A percentile compares a stretch with the other conserved stretches of the same genome.
Conservation (phyloP, 1,140 invertebrate species). For the Dermatophagoides farinae region DNA sequence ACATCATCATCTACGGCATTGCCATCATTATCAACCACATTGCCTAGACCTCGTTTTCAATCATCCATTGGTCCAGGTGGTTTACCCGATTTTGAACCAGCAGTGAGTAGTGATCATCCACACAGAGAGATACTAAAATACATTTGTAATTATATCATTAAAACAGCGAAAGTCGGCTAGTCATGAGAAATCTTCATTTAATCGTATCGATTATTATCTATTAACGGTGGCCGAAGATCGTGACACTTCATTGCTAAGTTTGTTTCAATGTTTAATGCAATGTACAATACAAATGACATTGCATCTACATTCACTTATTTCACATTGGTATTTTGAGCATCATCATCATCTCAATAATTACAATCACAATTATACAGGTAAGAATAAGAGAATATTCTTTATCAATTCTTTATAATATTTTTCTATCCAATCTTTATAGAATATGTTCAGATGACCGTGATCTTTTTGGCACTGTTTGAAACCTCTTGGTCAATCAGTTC, state of each 20-base stretch:
- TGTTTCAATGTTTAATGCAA: slow-evolving; percentile 19
- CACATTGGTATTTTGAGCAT: slow-evolving; percentile 1
- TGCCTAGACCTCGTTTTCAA: neutral
- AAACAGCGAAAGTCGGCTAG: neutral
- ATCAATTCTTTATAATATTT: neutral
- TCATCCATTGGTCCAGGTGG: neutral
- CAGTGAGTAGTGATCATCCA: neutral
- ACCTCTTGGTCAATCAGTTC: slow-evolving; percentile 29
- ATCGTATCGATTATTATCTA: slow-evolving; percentile 15
- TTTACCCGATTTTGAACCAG: neutral
- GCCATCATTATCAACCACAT: slow-evolving; percentile 3
- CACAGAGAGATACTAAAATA: too few relatives aligned
- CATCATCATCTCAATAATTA: slow-evolving; percentile 12
- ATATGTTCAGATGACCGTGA: slow-evolving; percentile 18
- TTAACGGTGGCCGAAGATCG: slow-evolving; percentile 20
- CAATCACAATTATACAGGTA: slow-evolving; percentile 5
- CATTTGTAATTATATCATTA: too few relatives aligned
- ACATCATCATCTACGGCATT: neutral
- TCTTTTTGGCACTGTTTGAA: slow-evolving; percentile 23
- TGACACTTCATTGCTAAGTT: slow-evolving; percentile 19
- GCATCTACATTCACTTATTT: slow-evolving; percentile 18
- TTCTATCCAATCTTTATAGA: slow-evolving; percentile 8
- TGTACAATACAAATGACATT: slow-evolving; percentile 19
- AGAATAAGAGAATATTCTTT: neutral
- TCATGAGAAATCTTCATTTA: neutral